Conservation (phyloP, 2,888 invertebrate species). For the Spilarctia lutea region DNA sequence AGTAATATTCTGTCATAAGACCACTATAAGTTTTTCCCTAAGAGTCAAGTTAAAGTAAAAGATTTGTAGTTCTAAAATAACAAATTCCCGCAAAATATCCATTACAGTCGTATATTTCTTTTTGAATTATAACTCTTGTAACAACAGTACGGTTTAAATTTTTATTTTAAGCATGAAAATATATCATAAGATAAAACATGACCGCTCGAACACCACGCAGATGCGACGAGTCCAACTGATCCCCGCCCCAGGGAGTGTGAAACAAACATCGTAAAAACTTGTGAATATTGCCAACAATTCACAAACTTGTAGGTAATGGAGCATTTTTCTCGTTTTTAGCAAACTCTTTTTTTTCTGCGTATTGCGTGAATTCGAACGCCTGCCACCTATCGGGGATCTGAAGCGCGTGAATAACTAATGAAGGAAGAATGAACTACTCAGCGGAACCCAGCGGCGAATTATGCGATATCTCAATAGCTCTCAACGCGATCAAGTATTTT, state of each 20-base stretch:
- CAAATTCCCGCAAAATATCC: slow-evolving; percentile 31
- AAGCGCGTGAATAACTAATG: slow-evolving; percentile 61
- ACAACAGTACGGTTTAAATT: slow-evolving; percentile 45
- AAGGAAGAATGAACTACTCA: slow-evolving; percentile 64
- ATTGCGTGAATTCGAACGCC: slow-evolving; percentile 55
- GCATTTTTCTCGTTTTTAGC: slow-evolving; percentile 65
- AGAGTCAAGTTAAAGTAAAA: slow-evolving; percentile 14
- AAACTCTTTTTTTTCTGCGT: slow-evolving; percentile 41
- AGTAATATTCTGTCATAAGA: background rate
- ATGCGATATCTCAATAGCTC: slow-evolving; percentile 53
- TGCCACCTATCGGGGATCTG: slow-evolving; percentile 44
- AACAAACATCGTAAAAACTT: slow-evolving; percentile 78
- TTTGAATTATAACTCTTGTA: slow-evolving; percentile 45
- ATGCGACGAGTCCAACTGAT: slow-evolving; percentile 73
- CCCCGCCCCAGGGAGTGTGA: slow-evolving; percentile 63
- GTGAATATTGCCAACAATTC: slow-evolving; percentile 74
- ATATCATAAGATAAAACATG: slow-evolving; percentile 67
- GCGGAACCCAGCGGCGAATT: slow-evolving; percentile 48
- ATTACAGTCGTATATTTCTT: slow-evolving; percentile 40
- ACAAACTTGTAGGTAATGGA: slow-evolving; percentile 69
- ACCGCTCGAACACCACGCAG: slow-evolving; percentile 72
- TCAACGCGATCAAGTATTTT: slow-evolving; percentile 63
- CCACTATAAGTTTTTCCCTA: slow-evolving; percentile 1
- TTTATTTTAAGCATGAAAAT: slow-evolving; percentile 55
- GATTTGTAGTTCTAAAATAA: slow-evolving; percentile 21